phyloP scores from a whole-genome alignment of 2,113 vertebrate species.

The Lamprologus speciosus region DNA sequence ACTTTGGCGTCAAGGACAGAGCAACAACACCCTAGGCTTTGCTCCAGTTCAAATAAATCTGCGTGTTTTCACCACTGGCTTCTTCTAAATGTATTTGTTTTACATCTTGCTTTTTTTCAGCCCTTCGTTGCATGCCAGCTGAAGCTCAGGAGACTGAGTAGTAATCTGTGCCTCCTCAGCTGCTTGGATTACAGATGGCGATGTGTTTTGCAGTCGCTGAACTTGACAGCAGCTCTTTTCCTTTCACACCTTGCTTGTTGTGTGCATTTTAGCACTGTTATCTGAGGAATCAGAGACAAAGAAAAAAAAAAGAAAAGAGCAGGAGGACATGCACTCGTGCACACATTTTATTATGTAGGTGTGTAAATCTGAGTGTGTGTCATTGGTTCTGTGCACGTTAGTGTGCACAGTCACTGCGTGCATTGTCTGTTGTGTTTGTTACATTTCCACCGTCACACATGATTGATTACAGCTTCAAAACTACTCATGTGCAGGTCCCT shows the following conservation, averaged over 20 bases:
- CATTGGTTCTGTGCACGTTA: not conserved
- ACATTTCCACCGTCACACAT: conserved; percentile 15
- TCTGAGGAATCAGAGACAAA: not conserved
- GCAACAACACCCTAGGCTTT: not conserved
- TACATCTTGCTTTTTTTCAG: not conserved
- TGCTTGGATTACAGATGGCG: conserved; percentile 13
- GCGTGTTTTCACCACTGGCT: not conserved
- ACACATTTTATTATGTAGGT: not conserved
- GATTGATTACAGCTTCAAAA: conserved; percentile 41
- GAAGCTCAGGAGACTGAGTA: not conserved
- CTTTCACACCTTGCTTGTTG: not conserved
- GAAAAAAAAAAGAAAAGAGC: not conserved
- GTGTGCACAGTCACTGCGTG: not conserved
- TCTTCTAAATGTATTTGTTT: conserved; percentile 29
- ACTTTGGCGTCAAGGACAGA: conserved; percentile 8
- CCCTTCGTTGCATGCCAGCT: not conserved
- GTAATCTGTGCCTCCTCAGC: conserved; percentile 15
- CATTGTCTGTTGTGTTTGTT: not conserved
- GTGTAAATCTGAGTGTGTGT: not conserved
- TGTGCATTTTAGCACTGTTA: not conserved
- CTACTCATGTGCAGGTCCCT: conserved; percentile 33
- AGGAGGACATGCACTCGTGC: not conserved
- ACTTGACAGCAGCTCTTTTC: not conserved
- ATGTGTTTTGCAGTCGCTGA: not conserved
- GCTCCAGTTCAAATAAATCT: conserved; percentile 24